Base-by-base conservation (phyloP, 2,888 invertebrate genomes). In the Philaethria dido region DNA sequence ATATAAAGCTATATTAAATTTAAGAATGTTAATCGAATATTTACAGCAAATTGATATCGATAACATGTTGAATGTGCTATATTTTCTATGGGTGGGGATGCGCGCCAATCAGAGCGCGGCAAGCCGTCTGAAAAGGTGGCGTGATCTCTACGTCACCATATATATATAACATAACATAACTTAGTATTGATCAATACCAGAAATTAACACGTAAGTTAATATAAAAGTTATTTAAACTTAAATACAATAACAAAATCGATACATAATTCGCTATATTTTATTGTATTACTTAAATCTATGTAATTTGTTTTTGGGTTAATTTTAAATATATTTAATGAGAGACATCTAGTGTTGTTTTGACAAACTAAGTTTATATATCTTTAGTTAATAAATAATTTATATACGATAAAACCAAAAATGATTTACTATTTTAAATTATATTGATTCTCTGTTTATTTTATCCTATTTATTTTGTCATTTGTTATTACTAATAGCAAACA, bases 121-220 rank as follows among this genome's bases (percentile, higher is more conserved):
- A 82, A 82, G 74, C 73, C 77, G 78, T 78, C 83, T 83, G 80
- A 82, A 86, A 87, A 89, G 85, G 92, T 92, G 92, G 92, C 92
- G 92, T 92, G 92, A 92, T 92, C 88, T 59, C 88, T 84, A 89
- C 90, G 89, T 89, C 90, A 88, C 77, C 70, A 70, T 79, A 70
- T 79, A 79, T 74, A 80, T 73, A 80, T 74, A 75, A 67, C 72
- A 79, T 79, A 61, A 71, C 45, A 42, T 72, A 74, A 62, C 48
- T 70, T 61, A 33, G 69, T 73, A 74, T 73, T 73, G 70, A 77
- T 76, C 75, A 77, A 76, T 76, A 73, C 69, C 47, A 59, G 20
- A 57, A 44, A 48, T 29, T 36, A 33, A 33, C 36, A 22, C 18
- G 42, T 55, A 44, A 29, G 25, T 59, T 42, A 20, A n/a, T 42